Base-by-base conservation (phyloP, 2,888 invertebrate genomes). In the Mellilla xanthometata region DNA sequence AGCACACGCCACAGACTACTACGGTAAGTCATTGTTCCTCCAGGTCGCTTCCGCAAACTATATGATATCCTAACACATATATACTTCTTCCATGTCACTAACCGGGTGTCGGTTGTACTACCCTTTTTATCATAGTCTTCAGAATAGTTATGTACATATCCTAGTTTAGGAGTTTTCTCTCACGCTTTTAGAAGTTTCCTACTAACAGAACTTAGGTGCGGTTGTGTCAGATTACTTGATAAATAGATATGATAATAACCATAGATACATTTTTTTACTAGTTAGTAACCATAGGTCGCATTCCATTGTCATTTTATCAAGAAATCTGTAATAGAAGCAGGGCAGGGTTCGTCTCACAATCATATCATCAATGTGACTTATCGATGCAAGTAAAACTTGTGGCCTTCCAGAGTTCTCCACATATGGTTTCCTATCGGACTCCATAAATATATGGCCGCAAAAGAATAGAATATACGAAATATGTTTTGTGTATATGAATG, bases 1-100 rank as follows among this genome's bases (percentile, higher is more conserved):
- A 96, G 97, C 97, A 92, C 97, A 97, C 94, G 96, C 97, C 87
- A 96, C 97, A 93, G 98, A 97, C 93, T 98, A 98, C 92, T 98
- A 98, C 96, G 98, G 98, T 98, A 96, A 97, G 98, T 97, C 93
- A 92, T 92, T 92, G 91, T 93, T 93, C 91, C 92, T 91, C 91
- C 92, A 91, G 91, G 74, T 66, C 61, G 81, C 81, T 81, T 79
- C 54, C 62, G 72, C 65, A 73, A 65, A n/a, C 2, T n/a, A 2
- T 24, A 59, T 62, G 60, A 65, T 57, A 39, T 63, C 65, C 67
- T 80, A 79, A 79, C 80, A 70, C 69, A 55, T 47, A 56, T 62
- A 58, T 65, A 29, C 23, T 54, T 69, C 60, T 69, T 58, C 73
- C 68, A 72, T 76, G 68, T 75, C 36, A 69, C 67, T 82, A 83